Evolutionary conservation across 2,888 invertebrate genomes (phyloP).

Genomic region (Dioctria rufipes): DNA sequence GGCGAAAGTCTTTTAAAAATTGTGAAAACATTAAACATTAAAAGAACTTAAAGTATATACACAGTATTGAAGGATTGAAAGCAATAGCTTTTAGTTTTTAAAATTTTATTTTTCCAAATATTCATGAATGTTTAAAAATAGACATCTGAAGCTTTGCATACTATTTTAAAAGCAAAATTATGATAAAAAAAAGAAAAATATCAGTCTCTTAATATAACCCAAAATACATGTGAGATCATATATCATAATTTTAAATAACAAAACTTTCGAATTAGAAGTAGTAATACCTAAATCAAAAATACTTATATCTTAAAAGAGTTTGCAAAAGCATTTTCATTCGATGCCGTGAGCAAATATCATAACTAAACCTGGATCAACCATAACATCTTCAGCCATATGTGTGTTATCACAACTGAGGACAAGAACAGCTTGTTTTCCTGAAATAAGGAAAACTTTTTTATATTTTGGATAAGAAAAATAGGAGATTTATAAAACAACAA

Average conservation of each 20-base stretch:
- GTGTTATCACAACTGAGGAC: constrained; percentile 95
- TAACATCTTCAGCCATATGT: constrained; percentile 96
- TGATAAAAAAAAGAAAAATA: constrained; percentile 4
- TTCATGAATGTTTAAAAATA: constrained; percentile 33
- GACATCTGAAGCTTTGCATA: constrained; percentile 13
- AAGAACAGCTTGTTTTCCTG: constrained; percentile 95
- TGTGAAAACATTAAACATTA: too few relatives aligned
- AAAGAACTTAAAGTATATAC: too few relatives aligned
- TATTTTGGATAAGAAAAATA: background rate
- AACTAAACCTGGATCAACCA: constrained; percentile 95
- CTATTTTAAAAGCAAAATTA: background rate
- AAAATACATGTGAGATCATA: constrained; percentile 35
- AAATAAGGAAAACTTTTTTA: constrained; percentile 70
- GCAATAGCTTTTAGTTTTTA: too few relatives aligned
- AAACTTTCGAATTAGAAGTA: constrained; percentile 14
- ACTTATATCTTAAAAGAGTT: background rate
- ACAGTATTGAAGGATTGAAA: too few relatives aligned
- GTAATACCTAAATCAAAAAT: constrained; percentile 1
- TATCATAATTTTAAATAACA: constrained; percentile 17
- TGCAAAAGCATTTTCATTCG: constrained; percentile 73
- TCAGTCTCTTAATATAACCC: constrained; percentile 43
- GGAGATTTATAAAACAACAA: too few relatives aligned
- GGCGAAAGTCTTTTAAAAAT: too few relatives aligned
- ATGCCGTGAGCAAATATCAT: constrained; percentile 99
- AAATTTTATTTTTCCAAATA: too few relatives aligned